These are phyloP conservation scores for Phymorhynchus buccinoides DNA, from an alignment of 1,140 invertebrate genomes.

Conservation along the genomic window DNA sequence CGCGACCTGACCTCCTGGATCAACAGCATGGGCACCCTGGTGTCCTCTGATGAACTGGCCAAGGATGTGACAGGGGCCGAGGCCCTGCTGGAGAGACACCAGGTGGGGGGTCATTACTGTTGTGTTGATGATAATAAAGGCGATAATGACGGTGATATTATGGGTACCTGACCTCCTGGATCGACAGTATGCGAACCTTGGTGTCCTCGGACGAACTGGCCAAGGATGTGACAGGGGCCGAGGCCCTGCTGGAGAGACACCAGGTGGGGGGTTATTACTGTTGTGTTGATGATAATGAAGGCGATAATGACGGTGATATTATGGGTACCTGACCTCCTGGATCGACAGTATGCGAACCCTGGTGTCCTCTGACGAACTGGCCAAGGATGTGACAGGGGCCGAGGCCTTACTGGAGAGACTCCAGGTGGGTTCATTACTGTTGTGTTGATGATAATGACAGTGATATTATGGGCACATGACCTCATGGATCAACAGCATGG, in stretches of 20 bases:
- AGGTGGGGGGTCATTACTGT: too few species aligned
- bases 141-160: too few species aligned
- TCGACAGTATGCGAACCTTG: conserved; percentile 96
- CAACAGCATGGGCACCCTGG: conserved; percentile 97
- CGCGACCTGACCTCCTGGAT: conserved; percentile 99
- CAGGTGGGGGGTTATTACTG: too few species aligned
- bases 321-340: conserved; percentile 97
- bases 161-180: too few species aligned
- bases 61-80: conserved; percentile 99
- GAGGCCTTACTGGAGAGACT: conserved; percentile 96
- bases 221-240: conserved; percentile 98
- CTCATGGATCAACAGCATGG: too few species aligned
- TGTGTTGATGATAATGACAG: too few species aligned
- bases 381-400: conserved; percentile 98
- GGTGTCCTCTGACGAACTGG: conserved; percentile 96
- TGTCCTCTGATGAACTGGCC: conserved; percentile 98
- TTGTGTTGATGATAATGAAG: too few species aligned
- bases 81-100: conserved; percentile 97
- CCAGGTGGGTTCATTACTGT: too few species aligned
- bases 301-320: too few species aligned
- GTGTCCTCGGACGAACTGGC: conserved; percentile 98
- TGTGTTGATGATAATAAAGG: too few species aligned
- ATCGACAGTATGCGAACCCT: conserved; percentile 97
- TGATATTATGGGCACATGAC: too few species aligned
- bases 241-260: conserved; percentile 95